Evolutionary conservation across 2,797 vertebrate species (phyloP), one percentile per base, ranked within the genome.

Genomic region (Halcyon badia): DNA sequence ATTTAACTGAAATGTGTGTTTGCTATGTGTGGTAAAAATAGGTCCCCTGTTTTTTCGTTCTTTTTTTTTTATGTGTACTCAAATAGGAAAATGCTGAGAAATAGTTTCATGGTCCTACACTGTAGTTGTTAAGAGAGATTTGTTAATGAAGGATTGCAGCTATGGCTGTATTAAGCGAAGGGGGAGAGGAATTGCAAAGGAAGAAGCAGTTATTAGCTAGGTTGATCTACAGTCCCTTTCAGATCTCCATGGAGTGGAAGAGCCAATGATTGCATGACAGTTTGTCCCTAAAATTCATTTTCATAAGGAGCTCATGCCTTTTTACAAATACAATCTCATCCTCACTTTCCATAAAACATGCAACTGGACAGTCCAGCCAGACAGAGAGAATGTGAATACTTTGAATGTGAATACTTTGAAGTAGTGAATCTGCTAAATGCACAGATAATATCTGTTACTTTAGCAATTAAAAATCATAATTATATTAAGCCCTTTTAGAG

Each of bases 281-380:
- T 96, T 92, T 94, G 92, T 97, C 89, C 96, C 96, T 92, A 83
- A 93, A 90, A 83, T 94, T 90, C 97, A 97, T 98, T 97, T 97
- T 71, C 97, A 98, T 97, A 64, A 97, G 93, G 91, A 96, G 72
- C 57, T 96, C 97, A 97, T 98, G 52, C 95, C 78, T 97, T 97
- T 95, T 97, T 93, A 87, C 91, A 91, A 95, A 89, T 89, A 97
- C 95, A 56, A 41, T 85, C 73, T 98, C 97, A 98, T 97, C 80
- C 64, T 97, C 97, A 96, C 97, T 96, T 97, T 97, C 96, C 97
- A 97, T 98, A 91, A 96, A 97, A 97, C 97, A 97, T 98, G 94
- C 97, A 97, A 96, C 96, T 92, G 96, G 94, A 97, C 96, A 95
- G 96, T 97, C 89, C 80, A 94, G 65, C 84, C 87, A 92, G 85